A percentile compares a stretch with the other conserved stretches of the same genome.
Conservation (phyloP, 2,888 invertebrate species). For the Ennomos fuscantarius region DNA sequence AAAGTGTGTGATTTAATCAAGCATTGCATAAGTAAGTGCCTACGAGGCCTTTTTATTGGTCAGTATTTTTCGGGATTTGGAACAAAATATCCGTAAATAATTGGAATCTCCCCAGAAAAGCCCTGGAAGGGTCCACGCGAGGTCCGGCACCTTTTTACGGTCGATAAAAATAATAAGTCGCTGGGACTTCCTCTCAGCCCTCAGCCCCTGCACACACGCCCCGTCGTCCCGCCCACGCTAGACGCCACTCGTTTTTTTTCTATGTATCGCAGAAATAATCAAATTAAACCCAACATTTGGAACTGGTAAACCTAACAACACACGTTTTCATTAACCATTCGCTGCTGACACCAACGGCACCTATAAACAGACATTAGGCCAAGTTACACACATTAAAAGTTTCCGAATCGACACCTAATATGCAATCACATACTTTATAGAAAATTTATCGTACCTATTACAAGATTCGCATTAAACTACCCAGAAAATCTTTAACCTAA, state of each 20-base stretch:
- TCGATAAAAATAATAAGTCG: slow-evolving; percentile 82
- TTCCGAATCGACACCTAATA: slow-evolving; percentile 83
- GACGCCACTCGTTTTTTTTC: slow-evolving; percentile 83
- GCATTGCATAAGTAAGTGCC: slow-evolving; percentile 61
- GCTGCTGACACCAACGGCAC: slow-evolving; percentile 42
- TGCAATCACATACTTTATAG: slow-evolving; percentile 85
- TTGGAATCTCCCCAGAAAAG: slow-evolving; percentile 73
- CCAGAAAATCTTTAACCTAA: slow-evolving; percentile 86
- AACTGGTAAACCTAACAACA: slow-evolving; percentile 33
- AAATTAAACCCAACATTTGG: slow-evolving; percentile 30
- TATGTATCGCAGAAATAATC: slow-evolving; percentile 48
- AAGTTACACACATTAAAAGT: slow-evolving; percentile 84
- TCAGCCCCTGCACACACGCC: slow-evolving; percentile 35
- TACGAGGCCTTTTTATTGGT: slow-evolving; percentile 60
- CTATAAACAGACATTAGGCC: slow-evolving; percentile 77
- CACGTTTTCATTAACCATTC: slow-evolving; percentile 43
- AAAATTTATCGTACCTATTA: slow-evolving; percentile 85
- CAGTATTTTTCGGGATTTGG: slow-evolving; percentile 74
- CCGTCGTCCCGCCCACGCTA: slow-evolving; percentile 58
- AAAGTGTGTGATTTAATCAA: slow-evolving; percentile 46
- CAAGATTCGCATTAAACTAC: slow-evolving; percentile 86
- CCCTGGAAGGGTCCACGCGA: slow-evolving; percentile 69
- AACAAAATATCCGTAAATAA: slow-evolving; percentile 79
- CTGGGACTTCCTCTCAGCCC: slow-evolving; percentile 48
- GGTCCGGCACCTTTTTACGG: slow-evolving; percentile 81